phyloP scores from a whole-genome alignment of 2,888 invertebrate genomes.

The Frankliniella intonsa region DNA sequence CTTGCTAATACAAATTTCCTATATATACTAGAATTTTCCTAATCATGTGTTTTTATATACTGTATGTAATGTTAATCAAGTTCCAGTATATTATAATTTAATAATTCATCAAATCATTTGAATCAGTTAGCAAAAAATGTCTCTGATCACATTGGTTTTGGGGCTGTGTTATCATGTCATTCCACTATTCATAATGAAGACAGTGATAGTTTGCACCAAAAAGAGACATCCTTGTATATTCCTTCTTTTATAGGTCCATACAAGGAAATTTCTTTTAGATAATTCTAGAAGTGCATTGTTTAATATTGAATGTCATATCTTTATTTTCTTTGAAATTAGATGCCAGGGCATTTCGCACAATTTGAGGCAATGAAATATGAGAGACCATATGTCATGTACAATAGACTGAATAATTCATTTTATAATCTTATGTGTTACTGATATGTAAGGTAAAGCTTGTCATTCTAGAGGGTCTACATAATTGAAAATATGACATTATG shows the following conservation, averaged over 20 bases:
- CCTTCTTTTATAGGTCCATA: too few relatives aligned
- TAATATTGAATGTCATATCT: neutral
- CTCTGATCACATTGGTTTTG: neutral
- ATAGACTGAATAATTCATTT: conserved; percentile 1
- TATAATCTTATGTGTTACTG: neutral
- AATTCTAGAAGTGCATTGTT: neutral
- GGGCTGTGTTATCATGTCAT: conserved; percentile 5
- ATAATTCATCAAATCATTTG: too few relatives aligned
- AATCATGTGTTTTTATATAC: too few relatives aligned
- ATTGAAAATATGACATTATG: neutral
- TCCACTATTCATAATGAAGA: neutral
- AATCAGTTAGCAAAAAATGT: neutral
- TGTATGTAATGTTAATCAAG: too few relatives aligned
- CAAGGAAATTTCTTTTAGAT: neutral
- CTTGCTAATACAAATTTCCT: too few relatives aligned
- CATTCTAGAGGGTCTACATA: neutral
- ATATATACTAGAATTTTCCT: too few relatives aligned
- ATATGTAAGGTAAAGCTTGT: neutral
- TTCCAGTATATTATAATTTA: too few relatives aligned
- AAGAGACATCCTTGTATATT: too few relatives aligned
- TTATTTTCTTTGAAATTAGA: neutral
- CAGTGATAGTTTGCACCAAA: too few relatives aligned
- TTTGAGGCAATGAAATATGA: neutral
- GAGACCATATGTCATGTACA: neutral
- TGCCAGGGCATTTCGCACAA: neutral